Percentiles rank a stretch among this genome's conserved stretches.
Evolutionary conservation across 1,140 invertebrate species (phyloP).

Genomic region (Drosophila nikananu): DNA sequence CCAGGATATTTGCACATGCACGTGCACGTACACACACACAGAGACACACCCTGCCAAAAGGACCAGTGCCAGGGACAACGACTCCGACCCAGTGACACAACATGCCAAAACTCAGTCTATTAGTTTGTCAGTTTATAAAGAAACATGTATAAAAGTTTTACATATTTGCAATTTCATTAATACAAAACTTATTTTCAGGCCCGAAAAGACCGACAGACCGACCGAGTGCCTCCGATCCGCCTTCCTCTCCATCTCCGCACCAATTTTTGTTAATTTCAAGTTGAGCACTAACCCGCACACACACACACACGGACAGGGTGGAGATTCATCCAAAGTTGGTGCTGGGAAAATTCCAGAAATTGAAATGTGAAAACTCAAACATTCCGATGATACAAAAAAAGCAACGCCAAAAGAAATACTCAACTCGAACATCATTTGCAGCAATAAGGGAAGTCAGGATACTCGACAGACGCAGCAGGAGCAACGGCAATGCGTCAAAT

Average conservation of each 20-base stretch:
- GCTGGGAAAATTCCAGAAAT: constrained; percentile 68
- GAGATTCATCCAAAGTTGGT: constrained; percentile 59
- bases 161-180: constrained; percentile 84
- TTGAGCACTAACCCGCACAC: constrained; percentile 43
- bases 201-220: constrained; percentile 13
- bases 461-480: constrained; percentile 50
- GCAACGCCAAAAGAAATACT: constrained; percentile 47
- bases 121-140: constrained; percentile 84
- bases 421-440: constrained; percentile 80
- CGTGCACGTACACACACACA: constrained; percentile 37
- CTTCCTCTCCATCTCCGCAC: neutral
- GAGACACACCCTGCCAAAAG: constrained; percentile 35
- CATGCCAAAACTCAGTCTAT: constrained; percentile 81
- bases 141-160: constrained; percentile 80
- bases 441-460: constrained; percentile 70
- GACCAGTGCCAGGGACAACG: constrained; percentile 29
- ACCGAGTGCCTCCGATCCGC: neutral
- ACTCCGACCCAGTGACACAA: constrained; percentile 60
- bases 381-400: constrained; percentile 66
- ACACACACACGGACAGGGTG: constrained; percentile 2
- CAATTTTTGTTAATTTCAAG: constrained; percentile 81
- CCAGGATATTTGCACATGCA: constrained; percentile 68
- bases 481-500: constrained; percentile 57
- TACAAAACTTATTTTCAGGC: constrained; percentile 76
- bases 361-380: constrained; percentile 84